Conservation (phyloP, 2,888 invertebrate genomes). For the Merodon equestris region DNA sequence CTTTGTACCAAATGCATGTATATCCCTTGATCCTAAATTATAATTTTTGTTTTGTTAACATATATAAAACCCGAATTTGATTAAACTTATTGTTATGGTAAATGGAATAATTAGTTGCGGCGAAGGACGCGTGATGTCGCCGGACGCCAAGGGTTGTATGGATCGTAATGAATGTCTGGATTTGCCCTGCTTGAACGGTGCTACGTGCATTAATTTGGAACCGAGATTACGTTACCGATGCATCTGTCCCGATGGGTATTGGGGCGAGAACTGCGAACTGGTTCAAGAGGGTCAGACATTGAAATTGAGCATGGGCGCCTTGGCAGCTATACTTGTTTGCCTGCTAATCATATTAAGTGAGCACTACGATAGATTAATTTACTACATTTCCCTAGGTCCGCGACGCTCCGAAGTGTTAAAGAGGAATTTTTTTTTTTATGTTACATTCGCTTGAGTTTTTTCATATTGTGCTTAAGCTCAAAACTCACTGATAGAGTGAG, state of each 20-base stretch:
- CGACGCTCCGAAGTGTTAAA: conserved; percentile 39
- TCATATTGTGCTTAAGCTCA: conserved; percentile 45
- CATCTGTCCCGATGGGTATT: conserved; percentile 94
- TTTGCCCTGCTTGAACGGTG: conserved; percentile 95
- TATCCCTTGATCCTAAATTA: background rate
- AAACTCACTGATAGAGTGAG: conserved; percentile 55
- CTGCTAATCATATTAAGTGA: conserved; percentile 97
- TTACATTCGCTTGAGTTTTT: conserved; percentile 59
- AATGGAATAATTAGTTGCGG: conserved; percentile 85
- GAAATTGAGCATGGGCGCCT: conserved; percentile 96
- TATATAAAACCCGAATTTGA: conserved; percentile 7
- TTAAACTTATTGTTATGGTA: conserved; percentile 49
- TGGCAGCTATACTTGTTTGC: conserved; percentile 98
- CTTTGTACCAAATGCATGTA: too few relatives aligned
- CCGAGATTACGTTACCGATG: conserved; percentile 92
- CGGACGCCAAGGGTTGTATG: conserved; percentile 94
- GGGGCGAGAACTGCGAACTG: conserved; percentile 96
- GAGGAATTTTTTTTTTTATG: conserved; percentile 10
- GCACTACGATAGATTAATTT: conserved; percentile 78
- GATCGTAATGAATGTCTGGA: conserved; percentile 98
- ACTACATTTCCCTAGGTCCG: conserved; percentile 10
- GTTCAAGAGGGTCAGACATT: conserved; percentile 96
- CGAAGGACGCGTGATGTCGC: conserved; percentile 93
- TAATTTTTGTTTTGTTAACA: background rate
- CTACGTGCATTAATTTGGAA: conserved; percentile 94